phyloP scores from a whole-genome alignment of 53 echinoderm and acorn worm genomes.

The Glandiceps talaboti region DNA sequence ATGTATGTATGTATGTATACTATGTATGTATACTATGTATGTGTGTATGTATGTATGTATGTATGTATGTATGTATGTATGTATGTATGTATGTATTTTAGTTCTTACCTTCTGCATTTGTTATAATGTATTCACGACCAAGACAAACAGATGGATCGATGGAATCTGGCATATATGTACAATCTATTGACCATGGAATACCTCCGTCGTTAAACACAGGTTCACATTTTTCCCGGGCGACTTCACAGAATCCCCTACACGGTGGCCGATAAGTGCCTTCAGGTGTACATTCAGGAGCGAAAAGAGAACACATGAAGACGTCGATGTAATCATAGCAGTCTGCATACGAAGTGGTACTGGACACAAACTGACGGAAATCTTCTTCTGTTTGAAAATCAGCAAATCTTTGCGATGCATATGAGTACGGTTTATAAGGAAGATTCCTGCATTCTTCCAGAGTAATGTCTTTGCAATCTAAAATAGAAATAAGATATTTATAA shows the following conservation, averaged over 20 bases:
- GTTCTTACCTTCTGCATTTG: neutral
- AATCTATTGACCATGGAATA: slow-evolving; percentile 35
- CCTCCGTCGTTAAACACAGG: slow-evolving; percentile 10
- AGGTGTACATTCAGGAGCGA: slow-evolving; percentile 31
- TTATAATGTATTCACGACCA: neutral
- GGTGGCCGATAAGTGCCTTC: slow-evolving; percentile 19
- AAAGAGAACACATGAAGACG: slow-evolving; percentile 35
- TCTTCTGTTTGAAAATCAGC: neutral
- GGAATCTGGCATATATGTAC: slow-evolving; percentile 16
- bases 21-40: too few relatives aligned
- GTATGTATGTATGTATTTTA: too few relatives aligned
- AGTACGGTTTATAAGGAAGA: neutral
- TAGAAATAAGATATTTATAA: too few relatives aligned
- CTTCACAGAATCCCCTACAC: slow-evolving; percentile 37
- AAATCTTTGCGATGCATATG: neutral
- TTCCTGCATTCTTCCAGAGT: neutral
- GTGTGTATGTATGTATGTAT: too few relatives aligned
- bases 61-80: too few relatives aligned
- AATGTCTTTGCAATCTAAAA: neutral
- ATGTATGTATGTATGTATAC: too few relatives aligned
- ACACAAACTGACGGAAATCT: neutral
- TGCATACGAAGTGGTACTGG: neutral
- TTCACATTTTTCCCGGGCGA: slow-evolving; percentile 15
- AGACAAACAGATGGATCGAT: neutral
- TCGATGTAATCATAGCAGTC: slow-evolving; percentile 21